A percentile compares a stretch with the other conserved stretches of the same genome.
Conservation (phyloP, 1,140 invertebrate species). For the Aricia agestis region DNA sequence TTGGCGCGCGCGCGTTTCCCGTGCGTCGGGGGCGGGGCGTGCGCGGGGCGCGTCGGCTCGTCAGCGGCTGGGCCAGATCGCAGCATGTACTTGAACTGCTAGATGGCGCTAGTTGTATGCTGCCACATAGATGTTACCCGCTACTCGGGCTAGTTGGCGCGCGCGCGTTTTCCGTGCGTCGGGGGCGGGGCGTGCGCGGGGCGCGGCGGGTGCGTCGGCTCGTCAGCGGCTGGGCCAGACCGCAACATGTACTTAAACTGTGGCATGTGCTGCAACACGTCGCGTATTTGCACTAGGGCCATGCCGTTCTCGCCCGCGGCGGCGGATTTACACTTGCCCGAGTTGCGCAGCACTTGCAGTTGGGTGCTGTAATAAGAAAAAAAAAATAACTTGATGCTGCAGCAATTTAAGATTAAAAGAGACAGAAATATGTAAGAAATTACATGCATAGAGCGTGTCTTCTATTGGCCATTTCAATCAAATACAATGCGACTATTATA, state of each 20-base stretch:
- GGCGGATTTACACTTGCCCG: conserved; percentile 82
- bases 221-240: conserved; percentile 47
- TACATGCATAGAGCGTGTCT: no score
- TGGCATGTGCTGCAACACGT: conserved; percentile 89
- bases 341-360: conserved; percentile 84
- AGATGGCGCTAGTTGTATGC: no score
- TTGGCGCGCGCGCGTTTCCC: conserved; percentile 63
- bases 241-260: conserved; percentile 88
- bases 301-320: conserved; percentile 66
- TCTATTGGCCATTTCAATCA: no score
- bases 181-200: conserved; percentile 46
- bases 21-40: conserved; percentile 42
- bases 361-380: conserved; percentile 78
- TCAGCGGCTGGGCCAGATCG: conserved; percentile 50
- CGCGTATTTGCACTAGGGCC: conserved; percentile 85
- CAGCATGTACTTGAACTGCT: conserved; percentile 89
- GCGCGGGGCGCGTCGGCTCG: conserved; percentile 46
- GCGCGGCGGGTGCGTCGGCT: conserved; percentile 40
- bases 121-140: no score
- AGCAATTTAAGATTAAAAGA: neutral
- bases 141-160: conserved; percentile 46
- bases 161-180: conserved; percentile 53
- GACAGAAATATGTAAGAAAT: no score
- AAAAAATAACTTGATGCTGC: neutral
- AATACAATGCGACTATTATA: no score